phyloP scores from a whole-genome alignment of 1,140 invertebrate genomes.

The Aethina tumida region DNA sequence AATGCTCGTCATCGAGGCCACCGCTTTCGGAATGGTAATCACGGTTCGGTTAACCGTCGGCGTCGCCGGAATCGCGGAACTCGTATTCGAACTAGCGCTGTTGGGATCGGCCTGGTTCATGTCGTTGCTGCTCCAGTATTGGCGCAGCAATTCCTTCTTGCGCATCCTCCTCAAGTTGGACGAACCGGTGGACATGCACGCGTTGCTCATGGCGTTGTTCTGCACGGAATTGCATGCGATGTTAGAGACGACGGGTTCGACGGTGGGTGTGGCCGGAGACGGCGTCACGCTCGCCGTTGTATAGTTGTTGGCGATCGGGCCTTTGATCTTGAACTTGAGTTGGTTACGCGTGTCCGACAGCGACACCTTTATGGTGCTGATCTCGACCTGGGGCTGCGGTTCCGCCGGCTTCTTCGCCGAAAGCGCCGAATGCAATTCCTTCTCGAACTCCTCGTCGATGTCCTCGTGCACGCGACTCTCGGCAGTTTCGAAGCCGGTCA shows the following conservation, averaged over 20 bases:
- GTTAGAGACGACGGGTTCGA: constrained; percentile 26
- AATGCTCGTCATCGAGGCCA: constrained; percentile 74
- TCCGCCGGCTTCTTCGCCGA: constrained; percentile 43
- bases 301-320: constrained; percentile 68
- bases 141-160: constrained; percentile 76
- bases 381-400: constrained; percentile 37
- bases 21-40: constrained; percentile 77
- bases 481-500: constrained; percentile 53
- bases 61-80: constrained; percentile 44
- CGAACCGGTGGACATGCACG: constrained; percentile 33
- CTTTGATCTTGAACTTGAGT: constrained; percentile 84
- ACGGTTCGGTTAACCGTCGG: constrained; percentile 57
- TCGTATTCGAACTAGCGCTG: constrained; percentile 26
- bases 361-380: constrained; percentile 52
- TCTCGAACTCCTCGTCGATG: constrained; percentile 70
- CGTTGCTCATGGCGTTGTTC: constrained; percentile 18
- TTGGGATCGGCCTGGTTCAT: constrained; percentile 70
- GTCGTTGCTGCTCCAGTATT: constrained; percentile 78
- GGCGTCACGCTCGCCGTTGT: constrained; percentile 39
- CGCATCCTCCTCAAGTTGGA: constrained; percentile 74
- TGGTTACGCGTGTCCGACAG: constrained; percentile 69
- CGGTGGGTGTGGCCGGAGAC: constrained; percentile 40
- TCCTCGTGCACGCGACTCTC: constrained; percentile 56
- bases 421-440: constrained; percentile 58
- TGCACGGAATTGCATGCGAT: constrained; percentile 13